These are phyloP conservation scores for Varanus komodoensis DNA, from an alignment of 2,113 vertebrate species.

Conservation along the genomic window DNA sequence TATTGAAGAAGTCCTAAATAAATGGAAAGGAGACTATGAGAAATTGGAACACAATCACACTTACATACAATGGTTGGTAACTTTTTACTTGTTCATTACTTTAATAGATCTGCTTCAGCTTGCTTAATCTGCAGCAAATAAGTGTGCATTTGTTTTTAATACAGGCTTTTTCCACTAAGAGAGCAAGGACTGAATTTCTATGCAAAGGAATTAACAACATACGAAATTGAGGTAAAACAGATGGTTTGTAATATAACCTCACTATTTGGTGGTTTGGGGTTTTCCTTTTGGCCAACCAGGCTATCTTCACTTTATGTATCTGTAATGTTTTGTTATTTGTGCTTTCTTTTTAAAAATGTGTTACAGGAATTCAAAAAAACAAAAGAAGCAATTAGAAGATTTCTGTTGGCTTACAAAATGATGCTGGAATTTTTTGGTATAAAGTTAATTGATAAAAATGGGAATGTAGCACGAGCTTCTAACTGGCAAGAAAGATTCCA, in stretches of 20 bases:
- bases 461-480: constrained; percentile 87
- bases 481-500: constrained; percentile 97
- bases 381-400: constrained; percentile 94
- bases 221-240: constrained; percentile 94
- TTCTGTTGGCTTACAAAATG: constrained; percentile 92
- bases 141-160: constrained; percentile 58
- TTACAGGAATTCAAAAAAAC: constrained; percentile 96
- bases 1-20: constrained; percentile 95
- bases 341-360: constrained; percentile 21
- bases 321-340: constrained; percentile 49
- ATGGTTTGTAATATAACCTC: constrained; percentile 30
- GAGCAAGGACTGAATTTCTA: constrained; percentile 99
- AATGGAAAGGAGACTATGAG: constrained; percentile 97
- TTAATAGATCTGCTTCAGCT: constrained; percentile 39
- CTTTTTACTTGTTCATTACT: constrained; percentile 50
- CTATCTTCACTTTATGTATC: neutral
- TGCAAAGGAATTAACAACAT: constrained; percentile 97
- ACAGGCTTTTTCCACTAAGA: constrained; percentile 95
- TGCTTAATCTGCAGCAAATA: constrained; percentile 31
- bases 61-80: constrained; percentile 96
- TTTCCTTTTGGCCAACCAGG: neutral
- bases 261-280: constrained; percentile 17
- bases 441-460: constrained; percentile 93
- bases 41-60: constrained; percentile 98
- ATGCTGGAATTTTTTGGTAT: constrained; percentile 99